A percentile compares a stretch with the other conserved stretches of the same genome.
phyloP scores from a whole-genome alignment of 2,888 invertebrate species.

The Brachyptera risi region DNA sequence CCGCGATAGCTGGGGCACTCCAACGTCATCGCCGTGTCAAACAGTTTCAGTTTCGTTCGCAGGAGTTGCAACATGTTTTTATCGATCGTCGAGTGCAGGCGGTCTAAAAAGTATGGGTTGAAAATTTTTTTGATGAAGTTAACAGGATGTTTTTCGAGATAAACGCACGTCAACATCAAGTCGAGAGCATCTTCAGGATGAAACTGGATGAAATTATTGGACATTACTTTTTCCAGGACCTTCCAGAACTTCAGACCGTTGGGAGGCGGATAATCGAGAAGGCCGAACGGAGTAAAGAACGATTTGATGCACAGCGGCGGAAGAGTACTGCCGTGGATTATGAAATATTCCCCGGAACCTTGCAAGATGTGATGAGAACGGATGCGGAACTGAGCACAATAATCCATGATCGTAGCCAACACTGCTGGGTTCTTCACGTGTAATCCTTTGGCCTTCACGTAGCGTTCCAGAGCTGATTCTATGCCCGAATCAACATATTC shows the following conservation, averaged over 20 bases:
- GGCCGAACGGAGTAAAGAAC: constrained; percentile 58
- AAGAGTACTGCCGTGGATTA: constrained; percentile 47
- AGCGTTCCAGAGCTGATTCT: constrained; percentile 57
- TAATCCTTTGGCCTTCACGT: constrained; percentile 52
- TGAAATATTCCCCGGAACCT: constrained; percentile 55
- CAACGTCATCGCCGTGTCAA: constrained; percentile 60
- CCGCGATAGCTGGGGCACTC: constrained; percentile 57
- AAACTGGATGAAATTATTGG: constrained; percentile 54
- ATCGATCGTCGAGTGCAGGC: constrained; percentile 47
- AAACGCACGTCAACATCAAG: constrained; percentile 60
- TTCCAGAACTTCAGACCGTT: constrained; percentile 54
- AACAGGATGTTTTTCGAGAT: constrained; percentile 57
- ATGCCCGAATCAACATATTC: constrained; percentile 54
- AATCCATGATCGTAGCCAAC: constrained; percentile 58
- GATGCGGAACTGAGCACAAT: constrained; percentile 56
- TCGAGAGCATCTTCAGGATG: constrained; percentile 54
- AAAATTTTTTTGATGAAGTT: constrained; percentile 57
- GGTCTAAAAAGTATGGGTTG: constrained; percentile 56
- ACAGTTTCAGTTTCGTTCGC: constrained; percentile 53
- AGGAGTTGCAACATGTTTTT: constrained; percentile 42
- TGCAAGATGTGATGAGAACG: constrained; percentile 55
- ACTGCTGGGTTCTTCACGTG: constrained; percentile 47
- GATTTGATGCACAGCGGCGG: constrained; percentile 53
- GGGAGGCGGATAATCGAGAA: constrained; percentile 53
- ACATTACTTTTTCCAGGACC: constrained; percentile 51